Conservation (phyloP, 1,140 invertebrate genomes). For the Ladona fulva region DNA sequence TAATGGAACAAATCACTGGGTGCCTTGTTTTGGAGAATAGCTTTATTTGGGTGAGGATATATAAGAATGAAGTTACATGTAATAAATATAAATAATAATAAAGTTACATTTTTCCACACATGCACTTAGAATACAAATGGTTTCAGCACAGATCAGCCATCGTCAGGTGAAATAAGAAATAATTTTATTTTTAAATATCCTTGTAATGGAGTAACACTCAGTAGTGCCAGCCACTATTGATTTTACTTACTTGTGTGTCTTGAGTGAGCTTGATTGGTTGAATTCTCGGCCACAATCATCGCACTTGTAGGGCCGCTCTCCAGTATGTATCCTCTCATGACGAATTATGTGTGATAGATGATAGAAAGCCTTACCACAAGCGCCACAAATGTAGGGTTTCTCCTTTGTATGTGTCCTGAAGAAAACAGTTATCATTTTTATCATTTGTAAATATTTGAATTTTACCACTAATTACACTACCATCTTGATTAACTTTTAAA, state of each 20-base stretch:
- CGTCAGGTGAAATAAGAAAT: not conserved
- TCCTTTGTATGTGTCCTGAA: slow-evolving; percentile 42
- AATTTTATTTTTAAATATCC: too few species aligned
- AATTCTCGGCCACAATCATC: slow-evolving; percentile 29
- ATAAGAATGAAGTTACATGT: not conserved
- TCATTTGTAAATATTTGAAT: too few species aligned
- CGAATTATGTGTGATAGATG: slow-evolving; percentile 34
- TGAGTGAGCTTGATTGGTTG: slow-evolving; percentile 27
- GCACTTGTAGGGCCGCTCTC: slow-evolving; percentile 31
- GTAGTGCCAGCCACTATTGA: too few species aligned
- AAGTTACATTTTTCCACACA: not conserved
- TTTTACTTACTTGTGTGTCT: slow-evolving; percentile 22
- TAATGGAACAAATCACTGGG: too few species aligned
- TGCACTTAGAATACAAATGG: not conserved
- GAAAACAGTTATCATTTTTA: too few species aligned
- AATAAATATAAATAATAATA: not conserved
- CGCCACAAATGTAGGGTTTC: slow-evolving; percentile 41
- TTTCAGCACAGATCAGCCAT: not conserved
- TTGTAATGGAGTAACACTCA: too few species aligned
- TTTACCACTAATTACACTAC: too few species aligned
- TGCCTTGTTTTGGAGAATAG: too few species aligned
- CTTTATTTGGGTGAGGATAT: too few species aligned
- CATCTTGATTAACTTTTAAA: too few species aligned
- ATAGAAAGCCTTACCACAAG: slow-evolving; percentile 43
- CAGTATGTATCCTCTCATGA: slow-evolving; percentile 36